Evolutionary conservation across 2,113 vertebrate species (phyloP).

Genomic region (Procavia capensis): DNA sequence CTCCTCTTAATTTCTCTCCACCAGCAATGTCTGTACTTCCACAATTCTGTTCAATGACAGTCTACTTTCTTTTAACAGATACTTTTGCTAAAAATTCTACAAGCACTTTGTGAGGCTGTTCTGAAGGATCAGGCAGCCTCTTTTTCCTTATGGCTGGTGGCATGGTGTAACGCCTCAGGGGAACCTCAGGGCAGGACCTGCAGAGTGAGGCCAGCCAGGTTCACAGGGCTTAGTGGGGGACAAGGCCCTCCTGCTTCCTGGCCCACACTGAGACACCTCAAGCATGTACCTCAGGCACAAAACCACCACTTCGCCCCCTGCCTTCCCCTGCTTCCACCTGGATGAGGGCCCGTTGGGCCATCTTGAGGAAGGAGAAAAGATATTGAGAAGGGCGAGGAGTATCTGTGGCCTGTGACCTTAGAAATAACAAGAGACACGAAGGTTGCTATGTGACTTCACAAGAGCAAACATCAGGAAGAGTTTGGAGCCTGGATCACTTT

Average conservation of each 20-base stretch:
- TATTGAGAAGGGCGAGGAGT: neutral
- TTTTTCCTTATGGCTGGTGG: neutral
- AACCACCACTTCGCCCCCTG: neutral
- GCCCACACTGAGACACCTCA: neutral
- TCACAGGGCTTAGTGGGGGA: rapidly evolving
- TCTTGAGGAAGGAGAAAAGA: neutral
- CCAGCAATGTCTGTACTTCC: neutral
- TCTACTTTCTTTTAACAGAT: neutral
- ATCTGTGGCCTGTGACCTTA: neutral
- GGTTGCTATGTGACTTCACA: neutral
- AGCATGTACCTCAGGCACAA: neutral
- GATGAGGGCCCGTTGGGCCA: neutral
- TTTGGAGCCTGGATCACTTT: neutral
- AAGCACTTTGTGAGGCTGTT: neutral
- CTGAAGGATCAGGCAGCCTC: neutral
- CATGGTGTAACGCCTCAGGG: rapidly evolving
- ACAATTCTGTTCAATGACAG: neutral
- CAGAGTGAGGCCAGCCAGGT: rapidly evolving
- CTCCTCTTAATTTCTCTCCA: neutral
- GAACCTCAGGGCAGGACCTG: rapidly evolving
- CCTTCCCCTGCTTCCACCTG: neutral
- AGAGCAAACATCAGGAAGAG: neutral
- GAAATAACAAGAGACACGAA: neutral
- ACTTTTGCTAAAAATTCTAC: neutral
- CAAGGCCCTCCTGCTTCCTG: neutral